Base-by-base conservation (phyloP, 2,888 invertebrate species). In the Saturnia japonica region DNA sequence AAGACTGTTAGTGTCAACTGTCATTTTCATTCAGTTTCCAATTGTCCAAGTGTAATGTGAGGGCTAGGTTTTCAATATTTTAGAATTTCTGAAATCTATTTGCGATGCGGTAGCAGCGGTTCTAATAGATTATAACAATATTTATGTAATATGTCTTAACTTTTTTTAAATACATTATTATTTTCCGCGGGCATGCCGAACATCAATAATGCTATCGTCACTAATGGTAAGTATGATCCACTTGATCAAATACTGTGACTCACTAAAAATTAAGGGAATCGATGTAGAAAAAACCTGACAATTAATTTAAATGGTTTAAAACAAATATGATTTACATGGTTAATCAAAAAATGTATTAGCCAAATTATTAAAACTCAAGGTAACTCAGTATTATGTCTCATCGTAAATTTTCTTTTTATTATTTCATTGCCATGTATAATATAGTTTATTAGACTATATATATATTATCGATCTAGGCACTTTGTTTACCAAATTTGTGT, bases 101-200 rank as follows among this genome's bases (percentile, higher is more conserved):
- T 90, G 89, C 88, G 81, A 93, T 94, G 93, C 88, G 92, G 88
- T 93, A 94, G 92, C 93, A 88, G 77, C 82, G 81, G 81, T 80
- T 79, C 81, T 80, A 74, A 77, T 75, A 80, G 80, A 62, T 79
- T 79, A 77, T 76, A 79, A 79, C 78, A 88, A 84, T 85, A 88
- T 82, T 86, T 82, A 80, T 85, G 76, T 93, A 93, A 87, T 93
- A 93, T 94, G 93, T 88, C 92, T 88, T 94, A 91, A 91, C 78
- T 85, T 82, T 85, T 87, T 88, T 87, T 84, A 83, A 84, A 83
- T 85, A 82, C 84, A 78, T 77, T 80, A 83, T 81, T 79, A 83
- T 78, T 83, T 83, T 80, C 83, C 82, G 84, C 88, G 89, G 91
- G 89, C 89, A 91, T 92, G 90, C 91, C 91, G 88, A 92, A 89